Conservation (phyloP, 2,113 vertebrate genomes). For the Corydoras maculifer region DNA sequence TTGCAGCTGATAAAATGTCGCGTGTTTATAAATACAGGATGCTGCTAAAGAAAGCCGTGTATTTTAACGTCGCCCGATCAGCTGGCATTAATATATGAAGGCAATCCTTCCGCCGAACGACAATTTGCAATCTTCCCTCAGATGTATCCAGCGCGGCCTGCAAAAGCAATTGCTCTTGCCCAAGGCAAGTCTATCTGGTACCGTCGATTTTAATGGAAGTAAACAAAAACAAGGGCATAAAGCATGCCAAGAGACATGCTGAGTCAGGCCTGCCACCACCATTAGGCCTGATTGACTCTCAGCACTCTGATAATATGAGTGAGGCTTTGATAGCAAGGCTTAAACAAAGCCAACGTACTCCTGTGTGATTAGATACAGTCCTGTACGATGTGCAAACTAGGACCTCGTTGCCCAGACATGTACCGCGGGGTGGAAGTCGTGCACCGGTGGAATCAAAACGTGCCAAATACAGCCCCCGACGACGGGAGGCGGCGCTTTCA, state of each 20-base stretch:
- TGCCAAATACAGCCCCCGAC: neutral
- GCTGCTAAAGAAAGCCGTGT: conserved; percentile 3
- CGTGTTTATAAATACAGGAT: neutral
- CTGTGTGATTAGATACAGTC: conserved; percentile 3
- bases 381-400: neutral
- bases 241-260: conserved; percentile 25
- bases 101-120: neutral
- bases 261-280: conserved; percentile 23
- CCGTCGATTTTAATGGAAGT: conserved; percentile 22
- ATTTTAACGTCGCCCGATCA: conserved; percentile 1
- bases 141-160: neutral
- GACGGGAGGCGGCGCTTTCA: too few relatives aligned
- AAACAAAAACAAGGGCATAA: conserved; percentile 37
- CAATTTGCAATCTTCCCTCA: conserved; percentile 6
- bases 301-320: conserved; percentile 14
- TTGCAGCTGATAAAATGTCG: neutral
- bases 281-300: conserved; percentile 29
- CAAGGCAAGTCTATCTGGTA: conserved; percentile 22
- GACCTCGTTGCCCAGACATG: neutral
- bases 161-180: conserved; percentile 6
- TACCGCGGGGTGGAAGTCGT: neutral
- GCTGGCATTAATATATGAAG: conserved; percentile 11
- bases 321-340: conserved; percentile 7
- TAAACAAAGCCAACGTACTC: conserved; percentile 6
- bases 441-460: neutral